A percentile compares a stretch with the other conserved stretches of the same genome.
Conservation (phyloP, 2,113 vertebrate species). For the Platycercus adscitus region DNA sequence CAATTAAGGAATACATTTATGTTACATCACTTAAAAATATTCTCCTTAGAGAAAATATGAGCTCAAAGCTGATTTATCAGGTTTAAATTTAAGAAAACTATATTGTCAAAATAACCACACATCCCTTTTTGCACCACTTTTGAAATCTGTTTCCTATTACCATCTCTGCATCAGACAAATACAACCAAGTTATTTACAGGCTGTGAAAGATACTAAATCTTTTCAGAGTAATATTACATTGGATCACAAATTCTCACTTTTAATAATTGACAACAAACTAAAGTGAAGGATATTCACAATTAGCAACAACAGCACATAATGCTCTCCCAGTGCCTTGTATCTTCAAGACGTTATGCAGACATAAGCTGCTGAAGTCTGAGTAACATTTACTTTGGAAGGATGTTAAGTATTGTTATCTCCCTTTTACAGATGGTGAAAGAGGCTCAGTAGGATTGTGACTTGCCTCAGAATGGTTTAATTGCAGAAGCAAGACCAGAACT, state of each 20-base stretch:
- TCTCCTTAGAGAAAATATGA: conserved; percentile 20
- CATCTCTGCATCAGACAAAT: conserved; percentile 67
- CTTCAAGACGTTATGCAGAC: conserved; percentile 7
- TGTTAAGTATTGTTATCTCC: conserved; percentile 51
- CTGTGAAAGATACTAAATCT: conserved; percentile 72
- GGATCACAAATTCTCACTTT: conserved; percentile 69
- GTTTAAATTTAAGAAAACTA: conserved; percentile 63
- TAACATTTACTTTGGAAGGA: conserved; percentile 41
- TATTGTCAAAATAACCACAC: conserved; percentile 64
- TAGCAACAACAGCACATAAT: conserved; percentile 45
- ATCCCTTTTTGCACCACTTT: conserved; percentile 54
- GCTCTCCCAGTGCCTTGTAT: conserved; percentile 31
- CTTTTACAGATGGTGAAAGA: conserved; percentile 45
- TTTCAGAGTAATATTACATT: conserved; percentile 58
- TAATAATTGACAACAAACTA: conserved; percentile 61
- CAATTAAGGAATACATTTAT: conserved; percentile 21
- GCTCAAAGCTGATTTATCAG: conserved; percentile 39
- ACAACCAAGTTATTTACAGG: conserved; percentile 70
- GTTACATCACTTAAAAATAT: conserved; percentile 9
- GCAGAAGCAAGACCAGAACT: conserved; percentile 40
- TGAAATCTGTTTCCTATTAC: conserved; percentile 66
- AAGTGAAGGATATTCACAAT: conserved; percentile 52
- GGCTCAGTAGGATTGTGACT: conserved; percentile 36
- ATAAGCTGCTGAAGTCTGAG: conserved; percentile 37
- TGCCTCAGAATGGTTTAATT: conserved; percentile 36